phyloP scores from a whole-genome alignment of 2,888 invertebrate genomes.

The Vanessa cardui region DNA sequence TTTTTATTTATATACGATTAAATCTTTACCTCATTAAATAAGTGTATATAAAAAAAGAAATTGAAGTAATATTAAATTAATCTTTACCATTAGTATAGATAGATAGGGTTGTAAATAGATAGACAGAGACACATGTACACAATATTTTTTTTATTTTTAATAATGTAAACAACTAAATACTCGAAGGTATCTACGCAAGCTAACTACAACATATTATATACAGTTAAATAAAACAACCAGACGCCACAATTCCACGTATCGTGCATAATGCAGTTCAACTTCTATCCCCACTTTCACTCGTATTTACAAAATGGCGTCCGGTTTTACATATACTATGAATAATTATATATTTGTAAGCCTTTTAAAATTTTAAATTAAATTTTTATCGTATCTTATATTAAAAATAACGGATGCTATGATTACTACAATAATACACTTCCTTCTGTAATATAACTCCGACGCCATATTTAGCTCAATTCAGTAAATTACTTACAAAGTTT shows the following conservation, averaged over 20 bases:
- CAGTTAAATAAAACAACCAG: constrained; percentile 42
- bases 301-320: constrained; percentile 67
- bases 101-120: constrained; percentile 40
- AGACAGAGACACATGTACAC: constrained; percentile 52
- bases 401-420: background rate
- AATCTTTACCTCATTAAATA: too few species aligned
- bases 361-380: constrained; percentile 3
- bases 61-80: too few species aligned
- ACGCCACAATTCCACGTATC: constrained; percentile 74
- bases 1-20: too few species aligned
- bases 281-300: constrained; percentile 47
- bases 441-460: background rate
- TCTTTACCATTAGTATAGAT: too few species aligned
- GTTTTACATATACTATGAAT: constrained; percentile 17
- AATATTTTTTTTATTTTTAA: constrained; percentile 52
- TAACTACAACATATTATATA: constrained; percentile 30
- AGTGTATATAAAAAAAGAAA: too few species aligned
- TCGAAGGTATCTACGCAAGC: constrained; percentile 37
- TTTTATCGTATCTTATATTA: background rate
- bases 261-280: constrained; percentile 73
- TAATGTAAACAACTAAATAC: constrained; percentile 44
- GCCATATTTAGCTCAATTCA: background rate
- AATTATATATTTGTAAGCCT: constrained; percentile 28
- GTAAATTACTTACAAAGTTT: background rate
- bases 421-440: background rate